Evolutionary conservation across 2,113 vertebrate genomes (phyloP).

Genomic region (Alouatta palliata): DNA sequence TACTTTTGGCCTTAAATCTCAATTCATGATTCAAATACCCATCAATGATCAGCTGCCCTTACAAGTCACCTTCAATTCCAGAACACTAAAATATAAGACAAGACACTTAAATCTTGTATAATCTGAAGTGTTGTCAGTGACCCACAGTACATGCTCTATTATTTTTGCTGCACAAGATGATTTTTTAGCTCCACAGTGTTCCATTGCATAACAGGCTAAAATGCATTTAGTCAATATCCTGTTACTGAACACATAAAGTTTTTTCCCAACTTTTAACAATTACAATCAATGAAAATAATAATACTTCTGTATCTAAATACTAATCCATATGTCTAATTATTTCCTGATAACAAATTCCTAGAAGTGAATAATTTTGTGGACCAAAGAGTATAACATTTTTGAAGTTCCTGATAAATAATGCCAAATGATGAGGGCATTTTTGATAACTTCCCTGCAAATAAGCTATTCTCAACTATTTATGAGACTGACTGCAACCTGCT

Average conservation of each 20-base stretch:
- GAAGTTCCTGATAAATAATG: not conserved
- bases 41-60: not conserved
- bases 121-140: not conserved
- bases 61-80: not conserved
- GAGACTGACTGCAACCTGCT: not conserved
- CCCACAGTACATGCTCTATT: not conserved
- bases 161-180: not conserved
- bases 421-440: not conserved
- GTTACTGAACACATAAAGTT: not conserved
- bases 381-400: not conserved
- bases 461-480: not conserved
- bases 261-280: not conserved
- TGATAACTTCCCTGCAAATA: conserved; percentile 13
- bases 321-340: not conserved
- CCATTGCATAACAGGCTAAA: not conserved
- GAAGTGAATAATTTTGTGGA: not conserved
- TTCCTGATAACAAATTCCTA: conserved; percentile 27
- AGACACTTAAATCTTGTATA: not conserved
- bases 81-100: not conserved
- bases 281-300: not conserved
- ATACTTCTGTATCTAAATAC: not conserved
- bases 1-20: not conserved
- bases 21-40: not conserved
- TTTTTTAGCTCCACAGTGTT: not conserved
- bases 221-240: not conserved